Evolutionary conservation across 2,888 invertebrate genomes (phyloP), one percentile per base, ranked within the genome.

Genomic region (Limnephilus marmoratus): DNA sequence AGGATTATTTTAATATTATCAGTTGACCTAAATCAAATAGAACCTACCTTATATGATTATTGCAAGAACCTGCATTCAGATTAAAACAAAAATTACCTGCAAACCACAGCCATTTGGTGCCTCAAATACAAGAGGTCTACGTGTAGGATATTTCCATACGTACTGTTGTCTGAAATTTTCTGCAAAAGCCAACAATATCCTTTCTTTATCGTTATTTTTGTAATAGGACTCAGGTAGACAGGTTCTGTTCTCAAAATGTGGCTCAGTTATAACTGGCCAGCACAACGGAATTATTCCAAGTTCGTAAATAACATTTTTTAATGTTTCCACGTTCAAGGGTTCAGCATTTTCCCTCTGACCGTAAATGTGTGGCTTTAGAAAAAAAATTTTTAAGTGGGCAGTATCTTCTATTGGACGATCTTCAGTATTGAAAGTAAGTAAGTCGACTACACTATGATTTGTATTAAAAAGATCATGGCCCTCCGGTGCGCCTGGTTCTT

Each of bases 81-180:
- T 9, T 24, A 68, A 68, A 2, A 68, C n/a, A 2, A 1, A 7
- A n/a, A 94, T 94, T 95, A 98, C 98, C 97, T 98, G 97, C 93
- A 98, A 96, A 88, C 97, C 97, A 94, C 97, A 98, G 95, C 98
- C 98, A 94, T 98, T 98, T 90, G 97, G 97, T 85, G 97, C 96
- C 90, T 97, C 98, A 91, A 98, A 94, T 83, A 98, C 96, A 91
- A 98, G 94, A 0, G 98, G 97, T 93, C 97, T 97, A 90, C 98
- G 96, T 49, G 96, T 95, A 0, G 96, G 96, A 95, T 96, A 97
- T 89, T 96, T 95, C 91, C 96, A 95, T 91, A 96, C 95, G 95
- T 97, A 98, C 94, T 98, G 98, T 90, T 96, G 96, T 29, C 98
- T 96, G 94, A 98, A 98, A 95, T 98, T 98, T 95, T 98, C 98